A percentile compares a stretch with the other conserved stretches of the same genome.
phyloP scores from a whole-genome alignment of 1,140 invertebrate genomes.

The Dendroctonus valens region DNA sequence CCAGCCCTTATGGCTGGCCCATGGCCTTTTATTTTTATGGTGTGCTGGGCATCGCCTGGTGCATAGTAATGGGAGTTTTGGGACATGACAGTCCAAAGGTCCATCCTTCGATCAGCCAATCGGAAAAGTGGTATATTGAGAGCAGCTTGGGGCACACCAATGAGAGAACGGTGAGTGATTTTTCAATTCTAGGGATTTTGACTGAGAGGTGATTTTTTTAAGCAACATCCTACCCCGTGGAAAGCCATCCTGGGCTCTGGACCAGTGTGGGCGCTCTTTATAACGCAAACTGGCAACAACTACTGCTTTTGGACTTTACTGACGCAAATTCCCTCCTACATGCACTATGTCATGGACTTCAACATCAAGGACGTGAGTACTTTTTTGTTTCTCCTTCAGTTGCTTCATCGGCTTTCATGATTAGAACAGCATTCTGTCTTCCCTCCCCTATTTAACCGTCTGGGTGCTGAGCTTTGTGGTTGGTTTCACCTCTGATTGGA shows the following conservation, averaged over 20 bases:
- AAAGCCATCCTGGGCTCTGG: slow-evolving; percentile 68
- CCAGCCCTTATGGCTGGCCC: slow-evolving; percentile 69
- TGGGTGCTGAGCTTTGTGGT: slow-evolving; percentile 67
- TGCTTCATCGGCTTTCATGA: slow-evolving; percentile 65
- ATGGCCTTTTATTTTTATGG: slow-evolving; percentile 78
- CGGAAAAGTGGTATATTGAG: slow-evolving; percentile 66
- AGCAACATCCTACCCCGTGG: slow-evolving; percentile 70
- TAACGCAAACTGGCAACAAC: slow-evolving; percentile 82
- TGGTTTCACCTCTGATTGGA: slow-evolving; percentile 62
- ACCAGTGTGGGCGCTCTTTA: slow-evolving; percentile 78
- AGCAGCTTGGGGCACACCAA: slow-evolving; percentile 33
- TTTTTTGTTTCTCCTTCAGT: slow-evolving; percentile 44
- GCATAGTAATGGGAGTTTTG: slow-evolving; percentile 60
- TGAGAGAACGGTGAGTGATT: slow-evolving; percentile 18
- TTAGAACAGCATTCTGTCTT: slow-evolving; percentile 74
- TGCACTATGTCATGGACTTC: slow-evolving; percentile 77
- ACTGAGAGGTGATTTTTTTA: slow-evolving; percentile 43
- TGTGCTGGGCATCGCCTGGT: slow-evolving; percentile 60
- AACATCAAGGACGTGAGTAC: slow-evolving; percentile 65
- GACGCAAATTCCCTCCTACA: slow-evolving; percentile 86
- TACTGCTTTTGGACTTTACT: slow-evolving; percentile 93
- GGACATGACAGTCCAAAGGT: slow-evolving; percentile 66
- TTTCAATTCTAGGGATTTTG: neutral
- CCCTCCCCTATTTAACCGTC: slow-evolving; percentile 76
- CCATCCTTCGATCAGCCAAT: slow-evolving; percentile 57